phyloP scores from a whole-genome alignment of 1,140 invertebrate species.

The Lepidurus couesii region DNA sequence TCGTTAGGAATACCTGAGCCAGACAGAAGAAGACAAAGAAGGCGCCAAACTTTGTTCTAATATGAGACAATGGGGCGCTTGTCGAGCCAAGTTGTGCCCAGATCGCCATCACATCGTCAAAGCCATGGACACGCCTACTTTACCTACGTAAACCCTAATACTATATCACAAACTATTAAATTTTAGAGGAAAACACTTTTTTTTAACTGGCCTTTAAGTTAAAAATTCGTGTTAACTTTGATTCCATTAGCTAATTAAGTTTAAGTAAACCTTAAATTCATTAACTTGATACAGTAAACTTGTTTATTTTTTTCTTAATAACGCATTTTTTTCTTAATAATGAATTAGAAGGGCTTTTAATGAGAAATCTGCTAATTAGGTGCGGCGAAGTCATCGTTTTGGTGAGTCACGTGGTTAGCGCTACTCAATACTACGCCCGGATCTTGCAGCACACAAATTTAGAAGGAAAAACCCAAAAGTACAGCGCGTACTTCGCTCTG shows the following conservation, averaged over 20 bases:
- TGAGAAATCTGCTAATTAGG: not conserved
- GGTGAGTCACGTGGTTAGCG: not conserved
- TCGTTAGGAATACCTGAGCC: not conserved
- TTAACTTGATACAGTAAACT: no score
- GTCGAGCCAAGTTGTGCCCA: not conserved
- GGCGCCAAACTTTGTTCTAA: not conserved
- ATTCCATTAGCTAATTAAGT: no score
- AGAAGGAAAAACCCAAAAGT: not conserved
- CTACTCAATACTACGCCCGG: not conserved
- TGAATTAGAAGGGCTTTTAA: not conserved
- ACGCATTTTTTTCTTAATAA: not conserved
- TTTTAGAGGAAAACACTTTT: no score
- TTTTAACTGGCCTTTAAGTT: no score
- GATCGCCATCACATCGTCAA: not conserved
- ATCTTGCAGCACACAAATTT: constrained; percentile 5
- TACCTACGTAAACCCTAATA: not conserved
- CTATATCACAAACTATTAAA: not conserved
- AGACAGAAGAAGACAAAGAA: not conserved
- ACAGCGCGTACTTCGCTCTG: not conserved
- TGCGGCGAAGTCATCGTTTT: not conserved
- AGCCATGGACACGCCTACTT: not conserved
- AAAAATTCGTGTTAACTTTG: no score
- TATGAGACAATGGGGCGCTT: not conserved
- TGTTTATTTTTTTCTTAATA: not conserved
- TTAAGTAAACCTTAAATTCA: no score